phyloP scores from a whole-genome alignment of 2,797 vertebrate genomes.

The Anableps anableps region DNA sequence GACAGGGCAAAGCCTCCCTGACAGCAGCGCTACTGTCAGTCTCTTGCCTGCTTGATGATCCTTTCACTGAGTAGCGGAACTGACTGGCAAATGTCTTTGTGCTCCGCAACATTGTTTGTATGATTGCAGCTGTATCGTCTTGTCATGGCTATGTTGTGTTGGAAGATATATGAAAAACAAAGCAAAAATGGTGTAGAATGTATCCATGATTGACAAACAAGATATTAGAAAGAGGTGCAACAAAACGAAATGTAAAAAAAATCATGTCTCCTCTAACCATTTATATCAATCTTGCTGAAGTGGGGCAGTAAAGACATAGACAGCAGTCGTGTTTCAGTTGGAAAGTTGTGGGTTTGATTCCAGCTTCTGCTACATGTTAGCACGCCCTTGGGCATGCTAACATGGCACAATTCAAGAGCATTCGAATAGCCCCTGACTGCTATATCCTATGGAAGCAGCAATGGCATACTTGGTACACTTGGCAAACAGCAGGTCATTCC shows the following conservation, averaged over 20 bases:
- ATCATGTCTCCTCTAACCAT: background rate
- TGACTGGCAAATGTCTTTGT: constrained; percentile 39
- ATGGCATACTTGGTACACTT: background rate
- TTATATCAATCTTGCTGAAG: background rate
- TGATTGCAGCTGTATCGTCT: constrained; percentile 35
- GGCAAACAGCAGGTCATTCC: background rate
- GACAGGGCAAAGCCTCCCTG: constrained; percentile 49
- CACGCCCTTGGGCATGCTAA: background rate
- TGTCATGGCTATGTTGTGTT: constrained; percentile 38
- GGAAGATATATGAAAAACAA: constrained; percentile 34
- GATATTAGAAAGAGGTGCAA: constrained; percentile 22
- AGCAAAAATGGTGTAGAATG: constrained; percentile 8
- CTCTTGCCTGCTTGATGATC: constrained; percentile 16
- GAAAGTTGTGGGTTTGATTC: background rate
- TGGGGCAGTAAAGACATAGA: background rate
- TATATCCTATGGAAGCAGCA: background rate
- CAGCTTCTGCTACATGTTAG: background rate
- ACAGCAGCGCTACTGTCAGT: constrained; percentile 13
- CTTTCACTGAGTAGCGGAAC: constrained; percentile 43
- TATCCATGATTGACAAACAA: constrained; percentile 36
- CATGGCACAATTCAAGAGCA: background rate
- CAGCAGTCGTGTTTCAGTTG: background rate
- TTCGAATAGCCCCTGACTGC: background rate
- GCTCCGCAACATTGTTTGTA: constrained; percentile 31
- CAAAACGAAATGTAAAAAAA: background rate